phyloP scores from a whole-genome alignment of 1,140 invertebrate species.

The Orius insidiosus region DNA sequence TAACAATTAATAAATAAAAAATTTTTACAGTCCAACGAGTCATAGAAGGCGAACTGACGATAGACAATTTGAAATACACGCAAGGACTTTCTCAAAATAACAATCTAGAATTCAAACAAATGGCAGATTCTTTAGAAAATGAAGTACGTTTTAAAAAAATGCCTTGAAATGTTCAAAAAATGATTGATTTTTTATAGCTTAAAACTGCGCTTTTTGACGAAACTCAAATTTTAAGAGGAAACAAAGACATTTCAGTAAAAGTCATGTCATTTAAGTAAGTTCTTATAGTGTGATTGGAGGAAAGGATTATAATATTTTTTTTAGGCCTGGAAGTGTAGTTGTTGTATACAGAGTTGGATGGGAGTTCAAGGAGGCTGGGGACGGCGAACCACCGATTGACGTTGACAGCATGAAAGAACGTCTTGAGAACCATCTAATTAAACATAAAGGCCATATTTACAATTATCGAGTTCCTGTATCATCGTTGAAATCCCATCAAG shows the following conservation, averaged over 20 bases:
- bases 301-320: slow-evolving; percentile 20
- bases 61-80: slow-evolving; percentile 45
- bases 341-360: slow-evolving; percentile 44
- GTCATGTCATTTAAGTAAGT: slow-evolving; percentile 41
- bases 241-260: slow-evolving; percentile 37
- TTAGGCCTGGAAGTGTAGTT: slow-evolving; percentile 40
- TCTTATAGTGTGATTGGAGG: background rate
- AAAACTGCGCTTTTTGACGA: slow-evolving; percentile 30
- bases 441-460: slow-evolving; percentile 32
- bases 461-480: slow-evolving; percentile 34
- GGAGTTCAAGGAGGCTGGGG: slow-evolving; percentile 32
- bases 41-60: slow-evolving; percentile 42
- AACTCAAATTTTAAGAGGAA: slow-evolving; percentile 30
- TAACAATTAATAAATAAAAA: slow-evolving; percentile 5
- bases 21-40: slow-evolving; percentile 40
- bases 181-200: slow-evolving; percentile 19
- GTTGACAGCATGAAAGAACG: slow-evolving; percentile 29
- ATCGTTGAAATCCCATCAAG: slow-evolving; percentile 26
- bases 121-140: slow-evolving; percentile 35
- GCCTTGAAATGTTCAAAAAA: too few relatives aligned
- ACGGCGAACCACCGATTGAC: slow-evolving; percentile 30
- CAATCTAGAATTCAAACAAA: slow-evolving; percentile 39
- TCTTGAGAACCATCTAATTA: slow-evolving; percentile 29
- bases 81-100: slow-evolving; percentile 36
- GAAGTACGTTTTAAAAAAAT: slow-evolving; percentile 30